A percentile compares a stretch with the other conserved stretches of the same genome.
Evolutionary conservation across 2,888 invertebrate species (phyloP).

Genomic region (Heliconius aoede): DNA sequence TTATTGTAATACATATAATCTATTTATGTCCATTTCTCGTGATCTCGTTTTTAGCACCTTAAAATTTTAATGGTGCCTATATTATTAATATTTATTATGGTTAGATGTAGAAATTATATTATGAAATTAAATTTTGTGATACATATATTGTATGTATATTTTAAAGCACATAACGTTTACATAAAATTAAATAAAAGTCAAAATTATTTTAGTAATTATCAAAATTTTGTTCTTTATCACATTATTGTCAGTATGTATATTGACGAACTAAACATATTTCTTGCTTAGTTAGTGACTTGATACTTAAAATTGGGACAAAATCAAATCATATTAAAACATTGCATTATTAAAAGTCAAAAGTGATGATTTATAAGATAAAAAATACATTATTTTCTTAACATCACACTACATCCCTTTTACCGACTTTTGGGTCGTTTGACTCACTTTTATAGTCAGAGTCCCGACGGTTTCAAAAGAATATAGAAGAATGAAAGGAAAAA

Average conservation of each 20-base stretch:
- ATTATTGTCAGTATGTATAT: no score
- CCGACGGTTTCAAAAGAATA: no score
- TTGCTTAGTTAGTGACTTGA: no score
- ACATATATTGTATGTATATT: not conserved
- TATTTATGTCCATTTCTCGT: not conserved
- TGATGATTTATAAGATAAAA: not conserved
- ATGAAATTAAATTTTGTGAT: not conserved
- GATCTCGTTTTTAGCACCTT: constrained; percentile 3
- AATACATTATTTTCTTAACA: no score
- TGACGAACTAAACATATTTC: no score
- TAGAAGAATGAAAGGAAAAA: no score
- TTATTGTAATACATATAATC: not conserved
- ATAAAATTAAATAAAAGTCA: not conserved
- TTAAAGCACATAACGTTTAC: not conserved
- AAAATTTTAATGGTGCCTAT: not conserved
- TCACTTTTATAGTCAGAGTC: no score
- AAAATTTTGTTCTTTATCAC: not conserved
- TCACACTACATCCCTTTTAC: no score
- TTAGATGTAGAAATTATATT: not conserved
- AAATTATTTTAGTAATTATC: not conserved
- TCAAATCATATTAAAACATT: not conserved
- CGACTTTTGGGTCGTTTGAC: no score
- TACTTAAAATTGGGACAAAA: no score
- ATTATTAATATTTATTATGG: not conserved
- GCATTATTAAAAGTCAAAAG: not conserved